Evolutionary conservation across 2,797 vertebrate species (phyloP), one percentile per base, ranked within the genome.

Genomic region (Bufotes viridis): DNA sequence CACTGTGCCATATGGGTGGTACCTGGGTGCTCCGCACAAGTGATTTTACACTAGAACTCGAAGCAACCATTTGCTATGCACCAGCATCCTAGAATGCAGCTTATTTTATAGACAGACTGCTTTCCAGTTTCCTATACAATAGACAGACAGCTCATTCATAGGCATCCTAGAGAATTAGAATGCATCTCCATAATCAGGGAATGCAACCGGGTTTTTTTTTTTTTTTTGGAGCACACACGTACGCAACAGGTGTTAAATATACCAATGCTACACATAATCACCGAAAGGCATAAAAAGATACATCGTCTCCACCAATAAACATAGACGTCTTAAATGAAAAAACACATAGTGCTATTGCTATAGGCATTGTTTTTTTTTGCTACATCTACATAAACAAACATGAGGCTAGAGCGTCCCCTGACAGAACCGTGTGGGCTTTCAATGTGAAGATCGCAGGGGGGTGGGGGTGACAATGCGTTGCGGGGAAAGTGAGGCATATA

Each of bases 381-480:
- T 53, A 26, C 60, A 61, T 29, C 76, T 63, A 76, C 57, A 85
- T 65, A 29, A 57, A 80, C 34, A 82, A 70, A 85, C 74, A 82
- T 34, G 24, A 76, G 58, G 63, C 58, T 15, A 74, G 42, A 74
- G 55, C 79, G 69, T 82, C 86, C 69, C 53, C 74, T 74, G 55
- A 72, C 20, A 79, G 61, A 63, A 78, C 82, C 61, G 75, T 78
- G 81, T 88, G 87, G 81, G 81, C 34, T 87, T 75, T 82, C 86
- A 63, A 69, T 75, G 79, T 76, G 86, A 80, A 82, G 67, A 76
- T 69, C 63, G 84, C 63, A 84, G 67, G 51, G 78, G 49, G 60
- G 42, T 20, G 74, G 70, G 80, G 81, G 80, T 88, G 81, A 87
- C 86, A 87, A 78, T 29, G 87, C 74, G 84, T 84, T 88, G 74